Base-by-base conservation (phyloP, 2,888 invertebrate genomes). In the Oithona nana region DNA sequence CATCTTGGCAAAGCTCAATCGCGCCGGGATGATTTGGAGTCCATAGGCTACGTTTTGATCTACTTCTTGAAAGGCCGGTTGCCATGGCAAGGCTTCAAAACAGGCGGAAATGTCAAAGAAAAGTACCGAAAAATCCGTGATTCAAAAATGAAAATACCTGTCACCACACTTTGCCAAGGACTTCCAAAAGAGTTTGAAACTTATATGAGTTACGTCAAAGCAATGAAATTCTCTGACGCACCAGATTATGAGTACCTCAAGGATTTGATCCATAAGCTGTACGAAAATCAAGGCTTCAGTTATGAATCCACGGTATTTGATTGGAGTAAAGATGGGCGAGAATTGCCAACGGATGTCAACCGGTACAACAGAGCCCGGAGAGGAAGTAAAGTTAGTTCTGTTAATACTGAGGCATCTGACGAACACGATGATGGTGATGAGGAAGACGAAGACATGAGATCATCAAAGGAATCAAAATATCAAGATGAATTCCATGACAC, bases 71-170 rank as follows among this genome's bases (percentile, higher is more conserved):
- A 50, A 26, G 59, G 59, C 4, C 22, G 28, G 3, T 50, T 59
- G 13, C 59, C 59, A 3, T 59, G 59, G 59, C 59, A 59, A 50
- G 59, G 59, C 31, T 50, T 48, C 26, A 59, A 59, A 3, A 49
- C 59, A 6, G 29, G 29, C 50, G 29, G 29, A 48, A 59, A 59
- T 50, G 26, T 61, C 26, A 61, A 61, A 30, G 61, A 61, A 30
- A 61, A 61, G 31, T 61, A 61, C 31, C 54, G 31, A 54, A 52
- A 30, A 54, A 61, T 61, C 30, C 28, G 55, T n/a, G 55, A 61
- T 28, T 22, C 61, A 8, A 61, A 61, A 28, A 61, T 61, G 61
- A 61, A 61, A 26, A n/a, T 24, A 29, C 52, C 61, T 29, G n/a
- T 54, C 20, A n/a, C 54, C 16, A 29, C 31, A 24, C 28, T 61